Percentiles rank a stretch among this genome's conserved stretches.
These are phyloP conservation scores for Trimorus sp. DNA, from an alignment of 2,888 invertebrate genomes.

Conservation along the genomic window DNA sequence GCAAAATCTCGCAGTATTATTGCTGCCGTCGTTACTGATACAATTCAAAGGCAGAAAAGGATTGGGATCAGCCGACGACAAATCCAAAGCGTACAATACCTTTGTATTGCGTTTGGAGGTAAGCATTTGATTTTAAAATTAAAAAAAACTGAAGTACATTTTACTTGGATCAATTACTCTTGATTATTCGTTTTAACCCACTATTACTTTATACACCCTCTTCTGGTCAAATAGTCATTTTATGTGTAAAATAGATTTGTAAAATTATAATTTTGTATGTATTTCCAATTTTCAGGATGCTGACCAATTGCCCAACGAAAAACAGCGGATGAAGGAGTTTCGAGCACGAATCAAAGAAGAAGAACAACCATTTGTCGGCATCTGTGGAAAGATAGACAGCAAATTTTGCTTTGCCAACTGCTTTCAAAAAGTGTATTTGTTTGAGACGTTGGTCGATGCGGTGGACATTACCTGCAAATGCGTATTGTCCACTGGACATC, in stretches of 20 bases:
- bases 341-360: neutral
- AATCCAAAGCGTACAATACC: constrained; percentile 2
- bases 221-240: neutral
- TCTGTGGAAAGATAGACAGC: constrained; percentile 17
- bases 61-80: neutral
- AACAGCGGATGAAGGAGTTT: neutral
- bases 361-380: constrained; percentile 29
- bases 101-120: constrained; percentile 12
- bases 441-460: constrained; percentile 10
- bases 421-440: neutral
- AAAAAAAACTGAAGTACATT: neutral
- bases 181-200: no score
- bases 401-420: constrained; percentile 14
- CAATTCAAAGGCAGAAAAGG: constrained; percentile 12
- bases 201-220: no score
- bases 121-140: neutral
- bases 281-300: constrained; percentile 1
- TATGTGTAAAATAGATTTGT: neutral
- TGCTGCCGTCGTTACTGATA: neutral
- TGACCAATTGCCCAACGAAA: neutral
- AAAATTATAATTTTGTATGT: neutral
- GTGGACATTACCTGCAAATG: constrained; percentile 18
- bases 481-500: constrained; percentile 33
- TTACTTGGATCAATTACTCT: neutral
- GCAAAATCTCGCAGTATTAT: constrained; percentile 6